Percentiles rank a stretch among this genome's conserved stretches.
Evolutionary conservation across 2,888 invertebrate genomes (phyloP).

Genomic region (Uloborus plumipes): DNA sequence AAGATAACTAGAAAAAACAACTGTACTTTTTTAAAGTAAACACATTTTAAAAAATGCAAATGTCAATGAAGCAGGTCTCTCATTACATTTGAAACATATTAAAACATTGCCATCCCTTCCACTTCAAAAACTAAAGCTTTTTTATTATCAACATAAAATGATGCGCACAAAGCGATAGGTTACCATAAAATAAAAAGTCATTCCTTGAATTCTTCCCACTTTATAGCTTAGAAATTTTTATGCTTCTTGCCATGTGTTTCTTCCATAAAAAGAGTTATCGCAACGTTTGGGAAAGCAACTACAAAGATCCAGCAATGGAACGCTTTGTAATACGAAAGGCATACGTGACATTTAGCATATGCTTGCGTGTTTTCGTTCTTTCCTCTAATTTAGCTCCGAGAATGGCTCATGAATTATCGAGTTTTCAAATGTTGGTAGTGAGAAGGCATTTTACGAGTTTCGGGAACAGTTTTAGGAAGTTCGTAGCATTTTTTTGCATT

Average conservation of each 20-base stretch:
- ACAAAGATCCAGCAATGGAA: background rate
- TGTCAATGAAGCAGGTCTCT: too few relatives aligned
- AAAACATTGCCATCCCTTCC: too few relatives aligned
- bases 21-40: too few relatives aligned
- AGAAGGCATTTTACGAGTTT: too few relatives aligned
- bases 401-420: background rate
- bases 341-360: conserved; percentile 7
- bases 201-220: conserved; percentile 28
- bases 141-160: conserved; percentile 44
- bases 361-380: background rate
- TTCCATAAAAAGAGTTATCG: conserved; percentile 45
- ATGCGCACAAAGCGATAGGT: conserved; percentile 33
- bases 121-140: background rate
- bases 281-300: conserved; percentile 11
- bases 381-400: background rate
- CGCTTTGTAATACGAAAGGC: background rate
- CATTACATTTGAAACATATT: too few relatives aligned
- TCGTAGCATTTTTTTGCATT: too few relatives aligned
- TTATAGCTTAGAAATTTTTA: conserved; percentile 39
- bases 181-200: conserved; percentile 46
- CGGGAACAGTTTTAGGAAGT: too few relatives aligned
- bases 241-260: conserved; percentile 45
- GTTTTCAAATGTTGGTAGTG: too few relatives aligned
- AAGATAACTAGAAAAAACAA: too few relatives aligned
- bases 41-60: too few relatives aligned